Evolutionary conservation across 2,888 invertebrate species (phyloP).

Genomic region (Zeuzera pyrina): DNA sequence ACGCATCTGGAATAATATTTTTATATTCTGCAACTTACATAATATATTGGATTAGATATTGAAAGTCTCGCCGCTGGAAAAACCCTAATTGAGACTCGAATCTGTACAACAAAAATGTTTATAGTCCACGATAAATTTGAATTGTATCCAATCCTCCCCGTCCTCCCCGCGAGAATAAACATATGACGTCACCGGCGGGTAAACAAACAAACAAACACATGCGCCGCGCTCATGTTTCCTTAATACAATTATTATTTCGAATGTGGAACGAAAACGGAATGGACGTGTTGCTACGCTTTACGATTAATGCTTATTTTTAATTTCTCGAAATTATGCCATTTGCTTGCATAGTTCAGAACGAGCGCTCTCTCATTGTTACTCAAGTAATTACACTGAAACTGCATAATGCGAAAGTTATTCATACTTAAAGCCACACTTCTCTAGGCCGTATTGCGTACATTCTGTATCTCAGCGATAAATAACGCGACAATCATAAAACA

Average conservation of each 20-base stretch:
- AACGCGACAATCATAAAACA: slow-evolving; percentile 18
- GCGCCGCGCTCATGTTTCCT: slow-evolving; percentile 73
- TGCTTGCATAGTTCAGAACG: slow-evolving; percentile 8
- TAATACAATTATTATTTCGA: slow-evolving; percentile 74
- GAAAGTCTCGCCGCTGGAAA: too few species aligned
- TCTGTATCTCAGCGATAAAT: too few species aligned
- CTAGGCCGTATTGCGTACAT: too few species aligned
- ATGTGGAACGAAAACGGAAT: slow-evolving; percentile 57
- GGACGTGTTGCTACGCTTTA: slow-evolving; percentile 29
- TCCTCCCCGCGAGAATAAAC: slow-evolving; percentile 67
- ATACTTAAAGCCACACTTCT: too few species aligned
- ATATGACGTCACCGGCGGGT: slow-evolving; percentile 72
- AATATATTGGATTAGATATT: too few species aligned
- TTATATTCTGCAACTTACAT: too few species aligned
- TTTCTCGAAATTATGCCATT: slow-evolving; percentile 26
- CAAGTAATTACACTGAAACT: too few species aligned
- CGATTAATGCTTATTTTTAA: slow-evolving; percentile 45
- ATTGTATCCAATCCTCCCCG: slow-evolving; percentile 29
- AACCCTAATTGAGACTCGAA: neutral
- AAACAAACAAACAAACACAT: slow-evolving; percentile 76
- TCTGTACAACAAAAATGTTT: neutral
- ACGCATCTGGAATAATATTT: too few species aligned
- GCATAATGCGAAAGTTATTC: too few species aligned
- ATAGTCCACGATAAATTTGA: too few species aligned
- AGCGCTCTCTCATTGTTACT: too few species aligned